Evolutionary conservation across 53 echinoderm and acorn worm genomes (phyloP).

Genomic region (Holothuria scabra): DNA sequence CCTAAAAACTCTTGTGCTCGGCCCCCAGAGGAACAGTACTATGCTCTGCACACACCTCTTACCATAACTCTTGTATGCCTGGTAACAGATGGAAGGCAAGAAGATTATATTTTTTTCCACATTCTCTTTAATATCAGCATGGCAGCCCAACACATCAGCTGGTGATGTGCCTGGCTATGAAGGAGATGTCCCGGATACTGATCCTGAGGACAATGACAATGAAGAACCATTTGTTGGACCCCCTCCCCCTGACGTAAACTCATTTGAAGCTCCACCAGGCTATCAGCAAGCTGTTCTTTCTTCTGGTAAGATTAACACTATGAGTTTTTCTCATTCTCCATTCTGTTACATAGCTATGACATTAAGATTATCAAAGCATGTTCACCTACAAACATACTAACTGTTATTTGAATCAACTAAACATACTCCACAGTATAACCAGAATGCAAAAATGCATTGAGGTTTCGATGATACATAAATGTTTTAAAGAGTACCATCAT

Average conservation of each 20-base stretch:
- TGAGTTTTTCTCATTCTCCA: no score
- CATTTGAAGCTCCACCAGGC: constrained; percentile 47
- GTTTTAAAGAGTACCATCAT: no score
- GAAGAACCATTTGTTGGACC: constrained; percentile 18
- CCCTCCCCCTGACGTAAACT: neutral
- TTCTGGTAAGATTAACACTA: constrained; percentile 38
- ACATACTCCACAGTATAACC: no score
- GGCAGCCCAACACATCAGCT: constrained; percentile 44
- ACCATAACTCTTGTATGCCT: neutral
- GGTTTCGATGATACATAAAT: no score
- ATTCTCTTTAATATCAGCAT: constrained; percentile 25
- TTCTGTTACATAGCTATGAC: no score
- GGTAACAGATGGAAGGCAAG: no score
- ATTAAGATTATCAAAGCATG: no score
- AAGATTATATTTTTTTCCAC: neutral
- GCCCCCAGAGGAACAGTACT: no score
- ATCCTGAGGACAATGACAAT: constrained; percentile 62
- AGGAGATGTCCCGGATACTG: constrained; percentile 66
- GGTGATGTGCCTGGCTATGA: constrained; percentile 53
- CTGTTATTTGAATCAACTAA: no score
- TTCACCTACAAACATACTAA: no score
- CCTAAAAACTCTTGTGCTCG: no score
- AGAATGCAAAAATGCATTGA: no score
- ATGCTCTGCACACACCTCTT: constrained; percentile 7
- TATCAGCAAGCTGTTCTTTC: constrained; percentile 53